Evolutionary conservation across 2,113 vertebrate species (phyloP), one percentile per base, ranked within the genome.

Genomic region (Pseudonaja textilis): DNA sequence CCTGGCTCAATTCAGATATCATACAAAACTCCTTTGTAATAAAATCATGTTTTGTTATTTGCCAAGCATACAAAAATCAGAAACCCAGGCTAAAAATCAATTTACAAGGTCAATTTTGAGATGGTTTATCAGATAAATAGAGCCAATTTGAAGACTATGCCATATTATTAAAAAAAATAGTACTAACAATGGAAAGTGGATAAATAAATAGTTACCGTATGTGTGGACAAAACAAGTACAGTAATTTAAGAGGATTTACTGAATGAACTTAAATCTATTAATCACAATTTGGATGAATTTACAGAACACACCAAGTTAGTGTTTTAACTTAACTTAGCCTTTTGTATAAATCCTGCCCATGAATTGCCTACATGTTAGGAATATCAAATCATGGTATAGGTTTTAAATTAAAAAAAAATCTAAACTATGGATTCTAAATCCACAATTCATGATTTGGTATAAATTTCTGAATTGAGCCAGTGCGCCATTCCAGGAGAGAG

Each of bases 1-100:
- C 64, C 50, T 90, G 56, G 91, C 90, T 18, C 74, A 93, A 87
- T 93, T 90, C 56, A 88, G 91, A 81, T 25, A 88, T 55, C 59
- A 55, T 25, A 86, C 23, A 23, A 90, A 52, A 39, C 5, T 42
- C 39, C 25, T 25, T n/a, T 87, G 61, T n/a, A 42, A 29, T 25
- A 47, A 45, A 91, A 61, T 39, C 22, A 47, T 85, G 18, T 10
- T 85, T 89, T 89, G 69, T 22, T 89, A 85, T 56, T 54, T 57
- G 34, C 23, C 52, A 39, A 25, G 2, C 14, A 74, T 59, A 23
- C 20, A 92, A 52, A 61, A 39, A 54, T 69, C 20, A 88, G 20
- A 88, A 92, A 88, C 11, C 29, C 23, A 61, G 16, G 23, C 57
- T 86, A 47, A 29, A 45, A 61, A 50, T 45, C 16, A 18, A 10